Evolutionary conservation across 2,888 invertebrate genomes (phyloP), one percentile per base, ranked within the genome.

Genomic region (Xestoiulus laeticollis): DNA sequence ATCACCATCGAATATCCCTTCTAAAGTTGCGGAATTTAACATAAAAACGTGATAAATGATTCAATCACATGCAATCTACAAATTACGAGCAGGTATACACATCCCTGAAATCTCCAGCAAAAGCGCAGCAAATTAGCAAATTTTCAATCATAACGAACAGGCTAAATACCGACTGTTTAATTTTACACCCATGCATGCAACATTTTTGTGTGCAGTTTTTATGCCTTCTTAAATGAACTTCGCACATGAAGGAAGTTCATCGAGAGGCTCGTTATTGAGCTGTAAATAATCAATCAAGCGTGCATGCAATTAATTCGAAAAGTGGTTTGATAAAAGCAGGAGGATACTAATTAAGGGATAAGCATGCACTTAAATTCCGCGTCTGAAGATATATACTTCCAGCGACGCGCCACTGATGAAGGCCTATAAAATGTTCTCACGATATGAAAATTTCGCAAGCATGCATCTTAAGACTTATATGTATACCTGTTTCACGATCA

Each of bases 261-360:
- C 8, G 19, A 59, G 6, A 59, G 22, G 59, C 22, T 59, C 59
- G 59, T 59, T 59, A 59, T 19, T 59, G 22, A 59, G 59, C 59
- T 22, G 59, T 59, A 59, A 59, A 59, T 59, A 59, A 59, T 59
- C 59, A 59, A 59, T 59, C 59, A 22, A 59, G 22, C n/a, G 59
- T 59, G 59, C 59, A 22, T 59, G 59, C 59, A 59, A 59, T 59
- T 59, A 59, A 59, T 59, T 59, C 22, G 59, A 22, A 59, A 59
- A 59, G 59, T 22, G 22, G 59, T 59, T 59, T 10, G 59, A 22
- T 59, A 59, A 59, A 53, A 22, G 14, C n/a, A 3, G 59, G 59
- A 3, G 22, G 59, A 59, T 22, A 59, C n/a, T 59, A 59, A 59
- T 59, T 59, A 59, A 59, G 59, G 8, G 59, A 59, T 59, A 59